Evolutionary conservation across 2,888 invertebrate species (phyloP), one percentile per base, ranked within the genome.

Genomic region (Cryptocephalus primarius): DNA sequence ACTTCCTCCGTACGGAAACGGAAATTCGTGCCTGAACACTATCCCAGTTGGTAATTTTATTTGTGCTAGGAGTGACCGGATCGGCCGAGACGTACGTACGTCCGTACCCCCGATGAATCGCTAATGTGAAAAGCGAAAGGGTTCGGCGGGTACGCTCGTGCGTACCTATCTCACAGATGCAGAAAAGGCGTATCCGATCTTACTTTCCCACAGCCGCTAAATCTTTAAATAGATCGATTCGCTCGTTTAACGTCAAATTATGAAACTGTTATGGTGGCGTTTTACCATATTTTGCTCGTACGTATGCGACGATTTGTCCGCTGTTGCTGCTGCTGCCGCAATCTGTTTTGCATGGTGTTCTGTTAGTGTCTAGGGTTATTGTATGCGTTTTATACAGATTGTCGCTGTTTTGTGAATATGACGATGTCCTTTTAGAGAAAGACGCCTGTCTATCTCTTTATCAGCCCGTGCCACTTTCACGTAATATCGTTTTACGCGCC

Each of bases 1-100:
- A 62, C 63, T 63, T 64, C 64, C 63, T 58, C 52, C 50, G 47
- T 50, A 54, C 59, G 60, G 61, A 61, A 63, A 51, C 63, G 64
- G 63, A 64, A 61, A 55, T 51, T 44, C 54, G 54, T 54, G 51
- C 50, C 41, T 42, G 38, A 22, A 22, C 48, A 52, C 45, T 51
- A 47, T 55, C 49, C 52, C 46, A 22, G 22, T 22, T 22, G 40
- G 32, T 41, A n/a, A n/a, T n/a, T n/a, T n/a, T n/a, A 48, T 45
- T 33, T 47, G 43, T 39, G 40, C 44, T 39, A 47, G 39, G 44
- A 47, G 47, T 34, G 43, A 8, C 43, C 39, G 42, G 38, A 34
- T 38, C 32, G 33, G 10, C 12, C 39, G 39, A 22, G 43, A 31
- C 38, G 22, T 22, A 22, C 22, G 22, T 22, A 22, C 22, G 22